A percentile compares a stretch with the other conserved stretches of the same genome.
These are phyloP conservation scores for Actinia equina DNA, from an alignment of 64 coral and sea anemone species.

Conservation along the genomic window DNA sequence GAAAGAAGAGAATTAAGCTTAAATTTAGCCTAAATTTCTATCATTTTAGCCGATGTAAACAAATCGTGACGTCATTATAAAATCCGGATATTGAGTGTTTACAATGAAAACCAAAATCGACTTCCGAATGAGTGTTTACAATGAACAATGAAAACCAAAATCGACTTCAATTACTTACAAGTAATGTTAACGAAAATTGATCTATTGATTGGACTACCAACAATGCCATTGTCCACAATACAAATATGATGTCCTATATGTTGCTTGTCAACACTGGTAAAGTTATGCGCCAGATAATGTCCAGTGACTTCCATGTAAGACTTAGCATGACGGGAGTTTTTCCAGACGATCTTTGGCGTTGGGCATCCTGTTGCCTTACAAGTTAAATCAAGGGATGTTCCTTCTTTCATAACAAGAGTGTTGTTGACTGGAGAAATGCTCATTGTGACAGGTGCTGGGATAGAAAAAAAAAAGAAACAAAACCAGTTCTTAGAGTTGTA, in stretches of 20 bases:
- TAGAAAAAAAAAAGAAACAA: neutral
- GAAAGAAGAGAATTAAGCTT: too few species aligned
- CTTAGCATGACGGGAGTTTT: neutral
- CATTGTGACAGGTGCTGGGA: neutral
- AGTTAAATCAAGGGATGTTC: neutral
- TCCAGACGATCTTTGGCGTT: constrained; percentile 15
- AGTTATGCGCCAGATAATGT: neutral
- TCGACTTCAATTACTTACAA: neutral
- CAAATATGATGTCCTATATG: neutral
- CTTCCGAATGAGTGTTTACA: too few species aligned
- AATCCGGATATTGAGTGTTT: too few species aligned
- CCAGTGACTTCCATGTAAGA: neutral
- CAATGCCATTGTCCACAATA: neutral
- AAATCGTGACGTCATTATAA: too few species aligned
- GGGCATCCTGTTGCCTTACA: constrained; percentile 11
- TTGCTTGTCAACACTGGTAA: neutral
- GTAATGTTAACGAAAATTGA: constrained; percentile 9
- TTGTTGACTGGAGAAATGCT: neutral
- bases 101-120: too few species aligned
- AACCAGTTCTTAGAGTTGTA: neutral
- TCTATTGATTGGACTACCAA: neutral
- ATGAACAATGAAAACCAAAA: too few species aligned
- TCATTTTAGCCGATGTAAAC: too few species aligned
- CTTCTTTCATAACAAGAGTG: neutral
- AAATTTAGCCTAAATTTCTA: too few species aligned